Evolutionary conservation across 2,113 vertebrate species (phyloP).

Genomic region (Podilymbus podiceps): DNA sequence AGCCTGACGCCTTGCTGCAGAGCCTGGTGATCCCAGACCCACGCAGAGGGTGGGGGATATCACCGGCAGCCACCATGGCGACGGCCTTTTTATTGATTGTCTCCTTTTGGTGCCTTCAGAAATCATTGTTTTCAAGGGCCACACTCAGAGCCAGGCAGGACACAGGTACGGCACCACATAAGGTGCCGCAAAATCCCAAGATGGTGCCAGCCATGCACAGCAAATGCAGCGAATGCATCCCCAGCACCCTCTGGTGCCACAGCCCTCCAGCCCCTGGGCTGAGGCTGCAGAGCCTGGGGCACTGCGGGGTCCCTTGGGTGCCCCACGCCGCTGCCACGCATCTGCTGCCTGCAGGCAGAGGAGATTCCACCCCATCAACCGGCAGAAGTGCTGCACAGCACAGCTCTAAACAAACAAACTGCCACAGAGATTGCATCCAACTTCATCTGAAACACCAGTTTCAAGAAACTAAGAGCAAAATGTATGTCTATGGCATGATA

Average conservation of each 20-base stretch:
- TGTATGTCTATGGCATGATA: fast-evolving
- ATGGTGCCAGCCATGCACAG: neutral
- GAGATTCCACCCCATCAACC: neutral
- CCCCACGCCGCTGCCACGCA: neutral
- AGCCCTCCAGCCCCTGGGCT: fast-evolving
- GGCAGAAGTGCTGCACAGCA: neutral
- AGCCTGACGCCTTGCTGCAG: neutral
- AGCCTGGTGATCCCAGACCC: fast-evolving
- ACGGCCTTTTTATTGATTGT: neutral
- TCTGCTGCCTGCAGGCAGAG: neutral
- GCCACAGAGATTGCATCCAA: fast-evolving
- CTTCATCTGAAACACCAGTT: neutral
- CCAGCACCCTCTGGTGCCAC: neutral
- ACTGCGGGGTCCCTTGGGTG: neutral
- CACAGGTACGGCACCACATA: fast-evolving
- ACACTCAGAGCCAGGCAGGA: neutral
- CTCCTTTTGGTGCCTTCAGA: neutral
- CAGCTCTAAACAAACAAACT: neutral
- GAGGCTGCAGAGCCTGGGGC: neutral
- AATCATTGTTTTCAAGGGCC: neutral
- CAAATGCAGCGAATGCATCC: neutral
- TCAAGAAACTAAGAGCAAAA: neutral
- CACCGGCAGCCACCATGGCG: neutral
- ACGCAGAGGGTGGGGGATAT: fast-evolving
- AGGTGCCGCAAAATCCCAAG: too few species aligned